These are phyloP conservation scores for Carterocephalus palaemon DNA, from an alignment of 2,888 invertebrate genomes.

Conservation along the genomic window DNA sequence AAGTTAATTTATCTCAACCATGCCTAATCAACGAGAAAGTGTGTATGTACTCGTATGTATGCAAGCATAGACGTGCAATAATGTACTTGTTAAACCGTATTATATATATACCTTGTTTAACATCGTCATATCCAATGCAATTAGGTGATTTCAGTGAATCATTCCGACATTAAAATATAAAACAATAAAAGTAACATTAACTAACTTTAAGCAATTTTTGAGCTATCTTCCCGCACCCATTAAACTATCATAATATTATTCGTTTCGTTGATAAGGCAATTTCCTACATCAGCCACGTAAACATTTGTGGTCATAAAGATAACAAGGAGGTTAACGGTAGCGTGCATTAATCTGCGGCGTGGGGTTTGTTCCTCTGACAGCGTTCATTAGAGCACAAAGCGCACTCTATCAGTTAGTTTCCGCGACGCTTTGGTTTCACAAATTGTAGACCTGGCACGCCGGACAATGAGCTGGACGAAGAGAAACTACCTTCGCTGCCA, in stretches of 20 bases:
- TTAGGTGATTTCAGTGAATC: no score
- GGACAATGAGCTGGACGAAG: conserved; percentile 7
- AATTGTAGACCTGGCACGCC: conserved; percentile 41
- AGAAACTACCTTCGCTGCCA: no score
- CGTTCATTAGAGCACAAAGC: conserved; percentile 70
- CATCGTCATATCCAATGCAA: no score
- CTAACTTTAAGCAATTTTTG: not conserved
- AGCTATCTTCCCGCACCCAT: not conserved
- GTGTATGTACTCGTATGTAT: no score
- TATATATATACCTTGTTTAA: no score
- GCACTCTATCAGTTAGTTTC: conserved; percentile 67
- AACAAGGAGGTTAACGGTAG: conserved; percentile 58
- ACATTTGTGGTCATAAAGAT: conserved; percentile 52
- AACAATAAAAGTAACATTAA: not conserved
- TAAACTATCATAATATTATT: not conserved
- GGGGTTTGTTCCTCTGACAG: conserved; percentile 67
- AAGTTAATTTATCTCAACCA: no score
- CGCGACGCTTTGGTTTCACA: conserved; percentile 57
- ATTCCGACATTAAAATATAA: no score
- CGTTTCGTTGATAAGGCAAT: not conserved
- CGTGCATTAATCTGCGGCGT: conserved; percentile 59
- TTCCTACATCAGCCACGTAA: conserved; percentile 1
- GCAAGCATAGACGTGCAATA: no score
- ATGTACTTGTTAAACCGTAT: no score
- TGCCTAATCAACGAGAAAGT: no score